phyloP scores from a whole-genome alignment of 2,113 vertebrate species.

The Limanda limanda region DNA sequence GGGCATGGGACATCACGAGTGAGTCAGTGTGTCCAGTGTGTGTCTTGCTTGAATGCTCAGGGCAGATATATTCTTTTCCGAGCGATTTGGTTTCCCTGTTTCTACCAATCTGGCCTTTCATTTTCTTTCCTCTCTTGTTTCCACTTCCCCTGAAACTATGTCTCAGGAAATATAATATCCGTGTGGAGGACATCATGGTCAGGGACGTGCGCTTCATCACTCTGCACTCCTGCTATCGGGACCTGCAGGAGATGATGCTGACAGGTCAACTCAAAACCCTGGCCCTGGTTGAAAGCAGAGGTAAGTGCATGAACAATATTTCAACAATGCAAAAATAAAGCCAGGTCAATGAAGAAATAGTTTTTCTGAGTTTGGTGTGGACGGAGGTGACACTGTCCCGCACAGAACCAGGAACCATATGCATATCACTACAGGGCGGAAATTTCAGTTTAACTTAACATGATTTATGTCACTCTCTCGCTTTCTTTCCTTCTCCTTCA shows the following conservation, averaged over 20 bases:
- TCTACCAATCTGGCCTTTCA: background rate
- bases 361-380: background rate
- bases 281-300: constrained; percentile 85
- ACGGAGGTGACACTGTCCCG: no score
- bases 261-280: constrained; percentile 91
- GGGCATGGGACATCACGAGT: constrained; percentile 98
- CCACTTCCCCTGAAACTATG: background rate
- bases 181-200: constrained; percentile 99
- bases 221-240: constrained; percentile 92
- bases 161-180: constrained; percentile 93
- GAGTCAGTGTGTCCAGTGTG: constrained; percentile 63
- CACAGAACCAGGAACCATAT: no score
- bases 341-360: background rate
- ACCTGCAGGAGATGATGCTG: constrained; percentile 90
- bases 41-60: background rate
- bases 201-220: constrained; percentile 91
- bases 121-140: constrained; percentile 2
- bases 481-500: constrained; percentile 51
- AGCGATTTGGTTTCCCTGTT: background rate
- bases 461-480: background rate
- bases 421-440: no score
- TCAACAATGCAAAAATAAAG: background rate
- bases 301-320: constrained; percentile 40
- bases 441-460: background rate
- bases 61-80: background rate